These are phyloP conservation scores for Xiphophorus hellerii DNA, from an alignment of 2,113 vertebrate genomes.

Conservation along the genomic window DNA sequence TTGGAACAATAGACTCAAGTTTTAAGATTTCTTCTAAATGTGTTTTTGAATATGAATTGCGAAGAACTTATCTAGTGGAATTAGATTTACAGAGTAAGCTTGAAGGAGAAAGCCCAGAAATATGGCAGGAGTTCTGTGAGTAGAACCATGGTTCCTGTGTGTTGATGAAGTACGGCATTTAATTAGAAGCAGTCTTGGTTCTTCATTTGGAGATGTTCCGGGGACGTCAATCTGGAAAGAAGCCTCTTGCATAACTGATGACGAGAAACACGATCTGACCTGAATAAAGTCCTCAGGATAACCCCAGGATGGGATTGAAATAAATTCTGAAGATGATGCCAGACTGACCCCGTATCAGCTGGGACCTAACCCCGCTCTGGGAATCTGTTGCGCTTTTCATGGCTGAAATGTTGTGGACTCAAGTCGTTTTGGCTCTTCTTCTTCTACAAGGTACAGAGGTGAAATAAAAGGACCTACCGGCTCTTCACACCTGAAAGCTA, in stretches of 20 bases:
- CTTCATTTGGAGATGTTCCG: background rate
- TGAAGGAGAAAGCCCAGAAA: too few relatives aligned
- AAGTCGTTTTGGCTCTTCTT: background rate
- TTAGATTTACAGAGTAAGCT: too few relatives aligned
- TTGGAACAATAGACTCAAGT: too few relatives aligned
- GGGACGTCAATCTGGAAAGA: background rate
- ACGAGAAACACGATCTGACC: background rate
- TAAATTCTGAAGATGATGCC: background rate
- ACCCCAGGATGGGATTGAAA: background rate
- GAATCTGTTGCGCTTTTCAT: background rate
- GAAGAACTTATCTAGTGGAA: too few relatives aligned
- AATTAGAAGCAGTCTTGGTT: background rate
- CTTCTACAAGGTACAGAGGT: background rate
- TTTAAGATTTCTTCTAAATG: too few relatives aligned
- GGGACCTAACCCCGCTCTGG: background rate
- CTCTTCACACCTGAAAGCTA: background rate
- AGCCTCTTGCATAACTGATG: background rate
- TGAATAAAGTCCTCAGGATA: background rate
- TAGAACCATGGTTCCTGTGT: background rate
- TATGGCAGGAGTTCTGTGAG: background rate
- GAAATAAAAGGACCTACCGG: background rate
- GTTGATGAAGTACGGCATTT: background rate
- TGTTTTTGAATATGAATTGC: too few relatives aligned
- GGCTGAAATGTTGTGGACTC: background rate
- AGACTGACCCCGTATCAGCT: background rate